phyloP scores from a whole-genome alignment of 2,113 vertebrate genomes.

The Epinephelus cyanopodus region DNA sequence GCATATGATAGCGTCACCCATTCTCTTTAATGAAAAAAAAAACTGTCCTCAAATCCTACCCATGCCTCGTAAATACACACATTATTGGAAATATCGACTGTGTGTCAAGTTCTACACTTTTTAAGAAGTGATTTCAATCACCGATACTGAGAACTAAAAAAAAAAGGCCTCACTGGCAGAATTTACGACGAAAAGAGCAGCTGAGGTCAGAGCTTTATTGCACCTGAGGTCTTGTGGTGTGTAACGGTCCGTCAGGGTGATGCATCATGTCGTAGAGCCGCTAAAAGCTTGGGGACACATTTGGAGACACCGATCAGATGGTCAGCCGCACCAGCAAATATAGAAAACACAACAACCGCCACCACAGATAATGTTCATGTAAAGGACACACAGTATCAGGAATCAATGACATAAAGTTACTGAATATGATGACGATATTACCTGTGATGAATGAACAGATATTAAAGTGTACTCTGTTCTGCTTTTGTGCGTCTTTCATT shows the following conservation, averaged over 20 bases:
- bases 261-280: slow-evolving; percentile 9
- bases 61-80: not conserved
- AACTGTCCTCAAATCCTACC: not conserved
- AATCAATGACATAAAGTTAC: too few species aligned
- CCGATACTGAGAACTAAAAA: not conserved
- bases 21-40: too few species aligned
- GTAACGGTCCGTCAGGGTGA: slow-evolving; percentile 9
- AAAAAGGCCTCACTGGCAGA: not conserved
- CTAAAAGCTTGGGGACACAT: not conserved
- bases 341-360: not conserved
- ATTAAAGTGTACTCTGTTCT: too few species aligned
- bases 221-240: slow-evolving; percentile 10
- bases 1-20: not conserved
- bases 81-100: not conserved
- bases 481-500: too few species aligned
- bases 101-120: not conserved
- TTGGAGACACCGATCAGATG: not conserved
- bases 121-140: slow-evolving; percentile 3
- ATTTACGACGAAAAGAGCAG: not conserved
- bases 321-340: not conserved
- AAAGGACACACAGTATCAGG: too few species aligned
- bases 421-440: too few species aligned
- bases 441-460: too few species aligned
- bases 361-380: not conserved
- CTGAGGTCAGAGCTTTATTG: slow-evolving; percentile 20